Percentiles rank a stretch among this genome's conserved stretches.
Evolutionary conservation across 2,113 vertebrate species (phyloP).

Genomic region (Gadus macrocephalus): DNA sequence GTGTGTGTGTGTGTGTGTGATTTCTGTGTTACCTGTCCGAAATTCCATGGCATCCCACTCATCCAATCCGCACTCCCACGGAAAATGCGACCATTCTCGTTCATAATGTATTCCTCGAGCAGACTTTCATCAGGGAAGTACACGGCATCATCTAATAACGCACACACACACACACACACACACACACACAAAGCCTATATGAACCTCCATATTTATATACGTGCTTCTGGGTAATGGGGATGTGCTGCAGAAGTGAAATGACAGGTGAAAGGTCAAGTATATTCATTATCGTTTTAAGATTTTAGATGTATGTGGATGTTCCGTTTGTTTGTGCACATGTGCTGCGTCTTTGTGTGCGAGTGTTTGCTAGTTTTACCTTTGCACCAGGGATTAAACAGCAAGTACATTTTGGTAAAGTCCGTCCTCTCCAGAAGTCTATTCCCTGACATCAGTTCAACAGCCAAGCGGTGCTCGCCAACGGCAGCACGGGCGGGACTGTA

Average conservation of each 20-base stretch:
- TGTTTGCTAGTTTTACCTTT: conserved; percentile 69
- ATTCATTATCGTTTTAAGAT: neutral
- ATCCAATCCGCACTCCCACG: conserved; percentile 75
- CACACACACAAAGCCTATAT: neutral
- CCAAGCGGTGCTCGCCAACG: conserved; percentile 80
- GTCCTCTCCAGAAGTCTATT: conserved; percentile 58
- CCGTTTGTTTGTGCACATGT: neutral
- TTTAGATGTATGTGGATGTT: neutral
- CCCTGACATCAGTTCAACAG: conserved; percentile 58
- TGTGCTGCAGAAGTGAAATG: too few relatives aligned
- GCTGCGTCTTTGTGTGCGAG: neutral
- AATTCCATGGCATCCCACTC: conserved; percentile 75
- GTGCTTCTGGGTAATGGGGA: too few relatives aligned
- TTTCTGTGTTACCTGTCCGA: conserved; percentile 76
- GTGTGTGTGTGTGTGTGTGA: neutral
- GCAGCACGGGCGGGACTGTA: conserved; percentile 75
- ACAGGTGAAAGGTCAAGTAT: too few relatives aligned
- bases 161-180: conserved; percentile 4
- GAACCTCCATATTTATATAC: too few relatives aligned
- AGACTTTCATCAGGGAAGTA: conserved; percentile 74
- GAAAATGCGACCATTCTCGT: conserved; percentile 81
- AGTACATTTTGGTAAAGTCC: conserved; percentile 69
- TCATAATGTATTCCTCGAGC: conserved; percentile 82
- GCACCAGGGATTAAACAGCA: conserved; percentile 94
- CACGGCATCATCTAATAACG: conserved; percentile 73